phyloP scores from a whole-genome alignment of 2,113 vertebrate genomes.

The Dasyornis broadbenti region DNA sequence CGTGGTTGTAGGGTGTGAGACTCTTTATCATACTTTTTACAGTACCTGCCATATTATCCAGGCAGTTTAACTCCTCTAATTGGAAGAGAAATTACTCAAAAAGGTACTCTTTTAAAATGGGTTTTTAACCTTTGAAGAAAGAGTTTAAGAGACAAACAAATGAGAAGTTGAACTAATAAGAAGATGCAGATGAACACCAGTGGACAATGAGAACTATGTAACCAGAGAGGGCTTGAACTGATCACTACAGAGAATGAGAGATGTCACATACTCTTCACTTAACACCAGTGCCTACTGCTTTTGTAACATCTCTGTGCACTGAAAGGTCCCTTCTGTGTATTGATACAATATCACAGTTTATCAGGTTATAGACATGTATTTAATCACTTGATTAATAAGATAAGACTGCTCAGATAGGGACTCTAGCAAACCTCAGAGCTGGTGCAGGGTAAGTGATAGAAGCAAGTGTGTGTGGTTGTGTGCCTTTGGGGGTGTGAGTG shows the following conservation, averaged over 20 bases:
- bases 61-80: background rate
- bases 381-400: background rate
- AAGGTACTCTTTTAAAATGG: background rate
- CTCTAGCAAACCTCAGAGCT: background rate
- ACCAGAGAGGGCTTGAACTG: background rate
- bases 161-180: background rate
- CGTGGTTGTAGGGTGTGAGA: background rate
- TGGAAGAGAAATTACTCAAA: background rate
- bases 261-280: background rate
- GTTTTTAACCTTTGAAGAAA: background rate
- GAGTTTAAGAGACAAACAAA: background rate
- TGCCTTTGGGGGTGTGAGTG: accelerated
- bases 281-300: background rate
- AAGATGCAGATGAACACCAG: background rate
- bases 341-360: background rate
- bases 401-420: background rate
- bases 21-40: background rate
- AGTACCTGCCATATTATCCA: background rate
- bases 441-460: background rate
- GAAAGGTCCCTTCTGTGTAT: background rate
- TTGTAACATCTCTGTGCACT: background rate
- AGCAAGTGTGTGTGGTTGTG: background rate
- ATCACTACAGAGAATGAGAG: background rate
- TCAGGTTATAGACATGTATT: background rate
- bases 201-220: background rate